Evolutionary conservation across 2,113 vertebrate species (phyloP).

Genomic region (Eulacestoma nigropectus): DNA sequence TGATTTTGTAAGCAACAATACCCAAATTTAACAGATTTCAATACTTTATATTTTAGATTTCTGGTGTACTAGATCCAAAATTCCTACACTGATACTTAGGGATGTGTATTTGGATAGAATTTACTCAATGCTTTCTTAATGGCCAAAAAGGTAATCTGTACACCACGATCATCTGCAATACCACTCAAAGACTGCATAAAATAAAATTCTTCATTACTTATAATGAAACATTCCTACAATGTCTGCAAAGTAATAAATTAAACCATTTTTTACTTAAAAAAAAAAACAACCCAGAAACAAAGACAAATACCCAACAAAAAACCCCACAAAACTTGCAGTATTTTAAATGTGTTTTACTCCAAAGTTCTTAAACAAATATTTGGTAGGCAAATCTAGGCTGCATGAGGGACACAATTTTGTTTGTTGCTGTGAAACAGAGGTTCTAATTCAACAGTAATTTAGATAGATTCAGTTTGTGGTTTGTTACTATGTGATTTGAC

Average conservation of each 20-base stretch:
- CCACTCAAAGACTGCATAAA: not conserved
- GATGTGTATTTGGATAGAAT: not conserved
- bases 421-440: not conserved
- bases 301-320: not conserved
- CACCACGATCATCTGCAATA: not conserved
- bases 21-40: not conserved
- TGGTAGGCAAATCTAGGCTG: not conserved
- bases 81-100: not conserved
- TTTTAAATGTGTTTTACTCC: not conserved
- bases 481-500: conserved; percentile 54
- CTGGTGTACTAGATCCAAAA: not conserved
- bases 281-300: not conserved
- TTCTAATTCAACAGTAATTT: conserved; percentile 31
- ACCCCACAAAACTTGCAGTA: not conserved
- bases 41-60: not conserved
- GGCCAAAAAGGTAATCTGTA: not conserved
- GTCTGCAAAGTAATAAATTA: not conserved
- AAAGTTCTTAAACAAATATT: not conserved
- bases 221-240: not conserved
- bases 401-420: not conserved
- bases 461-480: conserved; percentile 5
- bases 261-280: not conserved
- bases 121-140: not conserved
- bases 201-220: not conserved
- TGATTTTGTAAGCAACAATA: not conserved